Percentiles rank a stretch among this genome's conserved stretches.
phyloP scores from a whole-genome alignment of 1,140 invertebrate genomes.

The Ctenoplectra terminalis region DNA sequence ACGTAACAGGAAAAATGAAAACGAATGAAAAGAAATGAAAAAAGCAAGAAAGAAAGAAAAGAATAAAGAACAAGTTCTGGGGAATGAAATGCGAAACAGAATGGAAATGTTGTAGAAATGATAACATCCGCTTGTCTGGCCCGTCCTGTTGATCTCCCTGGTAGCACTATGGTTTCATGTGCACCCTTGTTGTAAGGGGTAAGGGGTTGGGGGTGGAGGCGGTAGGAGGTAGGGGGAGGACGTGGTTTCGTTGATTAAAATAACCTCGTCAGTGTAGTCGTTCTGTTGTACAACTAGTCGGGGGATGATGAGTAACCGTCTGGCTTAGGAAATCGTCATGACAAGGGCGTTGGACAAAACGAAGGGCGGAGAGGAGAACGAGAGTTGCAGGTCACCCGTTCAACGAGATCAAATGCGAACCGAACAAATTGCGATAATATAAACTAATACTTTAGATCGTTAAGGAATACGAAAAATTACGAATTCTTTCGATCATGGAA shows the following conservation, averaged over 20 bases:
- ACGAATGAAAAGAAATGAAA: neutral
- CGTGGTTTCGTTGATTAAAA: conserved; percentile 60
- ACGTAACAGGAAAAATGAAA: no score
- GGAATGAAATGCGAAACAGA: conserved; percentile 29
- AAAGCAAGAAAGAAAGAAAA: conserved; percentile 6
- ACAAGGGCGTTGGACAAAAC: neutral
- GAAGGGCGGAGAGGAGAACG: neutral
- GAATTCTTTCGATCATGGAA: neutral
- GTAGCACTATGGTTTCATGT: conserved; percentile 55
- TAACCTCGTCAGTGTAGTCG: conserved; percentile 61
- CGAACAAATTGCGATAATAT: neutral
- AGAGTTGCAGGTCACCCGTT: conserved; percentile 28
- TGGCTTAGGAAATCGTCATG: conserved; percentile 52
- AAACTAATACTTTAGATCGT: neutral
- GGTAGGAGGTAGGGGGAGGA: conserved; percentile 19
- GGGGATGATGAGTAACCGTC: conserved; percentile 55
- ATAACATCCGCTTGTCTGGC: conserved; percentile 57
- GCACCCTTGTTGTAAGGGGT: conserved; percentile 51
- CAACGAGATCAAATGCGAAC: conserved; percentile 21
- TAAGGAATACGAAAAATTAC: neutral
- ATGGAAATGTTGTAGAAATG: conserved; percentile 63
- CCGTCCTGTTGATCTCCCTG: conserved; percentile 48
- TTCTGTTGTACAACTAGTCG: conserved; percentile 53
- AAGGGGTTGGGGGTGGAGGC: conserved; percentile 29
- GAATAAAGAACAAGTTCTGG: conserved; percentile 1